Conservation (phyloP, 2,113 vertebrate genomes). For the Baryphthengus martii region DNA sequence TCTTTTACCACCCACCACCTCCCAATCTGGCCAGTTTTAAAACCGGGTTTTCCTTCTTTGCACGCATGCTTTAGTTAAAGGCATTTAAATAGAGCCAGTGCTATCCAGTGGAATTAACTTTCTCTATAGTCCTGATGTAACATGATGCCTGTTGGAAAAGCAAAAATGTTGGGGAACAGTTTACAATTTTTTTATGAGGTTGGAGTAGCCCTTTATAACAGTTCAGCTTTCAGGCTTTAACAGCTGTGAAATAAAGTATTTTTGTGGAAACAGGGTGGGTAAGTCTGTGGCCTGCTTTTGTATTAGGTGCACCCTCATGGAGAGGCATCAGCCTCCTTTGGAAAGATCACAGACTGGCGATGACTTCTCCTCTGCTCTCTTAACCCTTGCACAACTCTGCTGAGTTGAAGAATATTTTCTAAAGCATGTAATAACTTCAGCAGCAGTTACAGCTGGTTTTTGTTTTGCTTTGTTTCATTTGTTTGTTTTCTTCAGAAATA, state of each 20-base stretch:
- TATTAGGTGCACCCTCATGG: neutral
- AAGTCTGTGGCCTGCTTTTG: neutral
- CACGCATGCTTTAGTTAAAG: neutral
- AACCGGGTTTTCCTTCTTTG: neutral
- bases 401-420: neutral
- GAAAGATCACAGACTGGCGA: neutral
- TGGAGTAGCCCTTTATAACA: neutral
- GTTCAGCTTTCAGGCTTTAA: neutral
- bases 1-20: rapidly evolving
- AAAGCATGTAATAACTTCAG: neutral
- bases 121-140: neutral
- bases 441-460: neutral
- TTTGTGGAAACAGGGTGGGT: neutral
- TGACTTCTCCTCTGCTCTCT: neutral
- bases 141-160: neutral
- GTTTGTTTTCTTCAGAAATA: neutral
- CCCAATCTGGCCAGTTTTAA: neutral
- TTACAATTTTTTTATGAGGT: rapidly evolving
- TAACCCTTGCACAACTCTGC: neutral
- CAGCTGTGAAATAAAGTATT: neutral
- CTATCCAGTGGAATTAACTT: neutral
- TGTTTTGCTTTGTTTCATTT: neutral
- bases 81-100: neutral
- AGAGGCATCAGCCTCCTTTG: neutral
- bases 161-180: neutral